phyloP scores from a whole-genome alignment of 2,797 vertebrate genomes.

The Leucoraja ocellata region DNA sequence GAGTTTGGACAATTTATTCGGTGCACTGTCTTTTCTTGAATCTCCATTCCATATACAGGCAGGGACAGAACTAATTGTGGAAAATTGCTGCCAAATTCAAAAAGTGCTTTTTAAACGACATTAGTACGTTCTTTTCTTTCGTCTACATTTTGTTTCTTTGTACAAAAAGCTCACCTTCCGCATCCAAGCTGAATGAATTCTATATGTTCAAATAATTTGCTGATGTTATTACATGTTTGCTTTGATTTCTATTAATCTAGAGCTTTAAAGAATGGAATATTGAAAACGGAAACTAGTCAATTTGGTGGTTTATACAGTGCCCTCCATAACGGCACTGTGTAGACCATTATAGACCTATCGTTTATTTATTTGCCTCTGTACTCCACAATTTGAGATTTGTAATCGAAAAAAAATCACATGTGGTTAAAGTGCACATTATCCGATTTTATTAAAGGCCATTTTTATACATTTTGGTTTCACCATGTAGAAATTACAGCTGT shows the following conservation, averaged over 20 bases:
- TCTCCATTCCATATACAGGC: not conserved
- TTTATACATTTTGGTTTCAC: too few species aligned
- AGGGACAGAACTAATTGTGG: not conserved
- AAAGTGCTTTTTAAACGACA: conserved; percentile 25
- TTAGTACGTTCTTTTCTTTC: conserved; percentile 20
- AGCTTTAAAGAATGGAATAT: not conserved
- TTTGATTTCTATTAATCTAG: not conserved
- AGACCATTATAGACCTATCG: too few species aligned
- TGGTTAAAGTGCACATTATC: too few species aligned
- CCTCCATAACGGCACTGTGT: too few species aligned
- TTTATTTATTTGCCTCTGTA: too few species aligned
- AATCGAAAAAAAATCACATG: too few species aligned
- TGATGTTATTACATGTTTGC: not conserved
- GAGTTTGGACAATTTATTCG: conserved; percentile 70
- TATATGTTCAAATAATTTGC: not conserved
- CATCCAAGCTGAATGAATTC: not conserved
- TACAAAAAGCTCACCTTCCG: not conserved
- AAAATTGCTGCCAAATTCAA: conserved; percentile 12
- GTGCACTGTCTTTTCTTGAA: conserved; percentile 45
- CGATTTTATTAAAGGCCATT: too few species aligned
- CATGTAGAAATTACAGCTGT: too few species aligned
- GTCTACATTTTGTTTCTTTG: not conserved
- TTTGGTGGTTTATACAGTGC: not conserved
- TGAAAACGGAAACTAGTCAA: not conserved
- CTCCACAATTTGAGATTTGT: too few species aligned